phyloP scores from a whole-genome alignment of 2,888 invertebrate species.

The Sphaerophoria taeniata region DNA sequence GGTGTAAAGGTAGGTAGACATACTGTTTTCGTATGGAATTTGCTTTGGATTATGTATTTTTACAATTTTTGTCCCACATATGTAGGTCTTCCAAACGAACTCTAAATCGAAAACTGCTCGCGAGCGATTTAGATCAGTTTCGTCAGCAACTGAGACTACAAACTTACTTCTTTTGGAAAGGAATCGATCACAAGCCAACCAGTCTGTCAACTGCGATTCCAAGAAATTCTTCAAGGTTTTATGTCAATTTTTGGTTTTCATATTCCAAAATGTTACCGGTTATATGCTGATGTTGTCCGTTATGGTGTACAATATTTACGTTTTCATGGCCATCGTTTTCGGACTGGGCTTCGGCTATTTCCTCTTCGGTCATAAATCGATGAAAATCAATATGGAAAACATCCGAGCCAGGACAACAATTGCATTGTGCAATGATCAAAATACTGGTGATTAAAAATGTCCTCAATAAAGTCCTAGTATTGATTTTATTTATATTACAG shows the following conservation, averaged over 20 bases:
- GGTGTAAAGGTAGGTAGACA: slow-evolving; percentile 49
- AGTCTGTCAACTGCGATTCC: slow-evolving; percentile 31
- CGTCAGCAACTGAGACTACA: slow-evolving; percentile 76
- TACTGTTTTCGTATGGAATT: too few species aligned
- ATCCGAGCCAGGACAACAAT: slow-evolving; percentile 83
- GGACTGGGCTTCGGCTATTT: slow-evolving; percentile 86
- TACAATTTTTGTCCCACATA: slow-evolving; percentile 16
- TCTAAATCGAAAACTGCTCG: slow-evolving; percentile 75
- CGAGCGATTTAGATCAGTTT: slow-evolving; percentile 72
- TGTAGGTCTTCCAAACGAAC: slow-evolving; percentile 77
- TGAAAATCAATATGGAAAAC: slow-evolving; percentile 84
- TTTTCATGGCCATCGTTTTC: slow-evolving; percentile 86
- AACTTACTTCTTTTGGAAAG: slow-evolving; percentile 69
- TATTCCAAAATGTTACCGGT: slow-evolving; percentile 85
- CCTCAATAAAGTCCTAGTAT: slow-evolving; percentile 54
- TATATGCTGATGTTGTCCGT: slow-evolving; percentile 89
- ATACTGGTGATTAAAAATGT: slow-evolving; percentile 76
- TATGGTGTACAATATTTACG: slow-evolving; percentile 89
- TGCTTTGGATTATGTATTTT: background rate
- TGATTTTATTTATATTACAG: background rate
- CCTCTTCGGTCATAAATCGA: slow-evolving; percentile 84
- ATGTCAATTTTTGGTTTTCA: slow-evolving; percentile 75
- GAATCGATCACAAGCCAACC: slow-evolving; percentile 18
- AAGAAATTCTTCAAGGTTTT: slow-evolving; percentile 57
- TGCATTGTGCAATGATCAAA: slow-evolving; percentile 81